Percentiles rank a stretch among this genome's conserved stretches.
Conservation (phyloP, 30 jellyfish, hydroid and myxozoan species). For the Morbakka virulenta region DNA sequence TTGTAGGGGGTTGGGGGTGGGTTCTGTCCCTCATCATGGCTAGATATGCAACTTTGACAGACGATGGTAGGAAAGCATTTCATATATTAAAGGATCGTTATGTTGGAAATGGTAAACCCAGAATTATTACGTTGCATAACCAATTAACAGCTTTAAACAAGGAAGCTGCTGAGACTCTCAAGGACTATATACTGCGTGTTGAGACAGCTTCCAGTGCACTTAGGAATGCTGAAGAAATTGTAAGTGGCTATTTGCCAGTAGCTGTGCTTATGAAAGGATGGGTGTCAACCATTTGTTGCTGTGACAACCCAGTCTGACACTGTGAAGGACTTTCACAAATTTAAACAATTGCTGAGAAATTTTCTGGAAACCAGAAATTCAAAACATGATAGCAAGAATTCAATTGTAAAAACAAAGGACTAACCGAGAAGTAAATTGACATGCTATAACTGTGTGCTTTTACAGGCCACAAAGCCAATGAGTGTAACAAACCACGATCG, state of each 20-base stretch:
- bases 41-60: too few species aligned
- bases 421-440: too few species aligned
- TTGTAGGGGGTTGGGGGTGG: too few species aligned
- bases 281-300: too few species aligned
- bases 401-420: too few species aligned
- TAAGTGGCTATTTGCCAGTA: conserved; percentile 29
- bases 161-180: conserved; percentile 15
- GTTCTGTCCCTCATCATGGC: too few species aligned
- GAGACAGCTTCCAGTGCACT: conserved; percentile 51
- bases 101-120: conserved; percentile 58
- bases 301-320: conserved; percentile 41
- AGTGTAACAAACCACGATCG: too few species aligned
- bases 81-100: conserved; percentile 25
- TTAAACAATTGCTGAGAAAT: conserved; percentile 29
- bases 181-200: conserved; percentile 51
- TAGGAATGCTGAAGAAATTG: conserved; percentile 25
- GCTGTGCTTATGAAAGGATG: conserved; percentile 57
- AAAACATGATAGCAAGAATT: too few species aligned
- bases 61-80: conserved; percentile 64
- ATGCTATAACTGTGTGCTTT: too few species aligned
- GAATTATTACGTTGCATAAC: conserved; percentile 43
- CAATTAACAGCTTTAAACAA: conserved; percentile 49
- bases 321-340: conserved; percentile 5
- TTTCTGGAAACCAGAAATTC: conserved; percentile 48
- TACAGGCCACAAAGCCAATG: too few species aligned